A percentile compares a stretch with the other conserved stretches of the same genome.
These are phyloP conservation scores for Pinna nobilis DNA, from an alignment of 1,140 invertebrate species.

Conservation along the genomic window DNA sequence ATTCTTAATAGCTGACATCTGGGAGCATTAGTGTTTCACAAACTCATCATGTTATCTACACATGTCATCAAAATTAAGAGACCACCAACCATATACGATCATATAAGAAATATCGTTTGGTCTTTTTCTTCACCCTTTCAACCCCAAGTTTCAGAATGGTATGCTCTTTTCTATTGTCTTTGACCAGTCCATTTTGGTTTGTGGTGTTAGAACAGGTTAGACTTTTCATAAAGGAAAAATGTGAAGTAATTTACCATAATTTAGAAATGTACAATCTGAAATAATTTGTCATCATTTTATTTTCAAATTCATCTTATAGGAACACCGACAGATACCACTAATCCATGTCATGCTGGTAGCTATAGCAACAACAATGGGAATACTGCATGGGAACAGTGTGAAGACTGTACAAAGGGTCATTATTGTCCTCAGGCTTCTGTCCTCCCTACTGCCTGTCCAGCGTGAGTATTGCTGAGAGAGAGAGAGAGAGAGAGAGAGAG, in stretches of 20 bases:
- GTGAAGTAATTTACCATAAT: no score
- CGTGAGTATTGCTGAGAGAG: constrained; percentile 48
- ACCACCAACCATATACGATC: no score
- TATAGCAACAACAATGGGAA: constrained; percentile 61
- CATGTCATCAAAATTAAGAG: no score
- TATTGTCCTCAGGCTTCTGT: constrained; percentile 61
- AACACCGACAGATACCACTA: constrained; percentile 52
- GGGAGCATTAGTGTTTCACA: no score
- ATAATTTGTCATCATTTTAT: background rate
- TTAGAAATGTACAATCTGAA: no score
- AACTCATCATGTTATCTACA: no score
- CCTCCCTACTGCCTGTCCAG: constrained; percentile 55
- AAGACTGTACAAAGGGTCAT: constrained; percentile 62
- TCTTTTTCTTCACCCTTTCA: no score
- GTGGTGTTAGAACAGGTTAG: no score
- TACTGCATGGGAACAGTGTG: constrained; percentile 69
- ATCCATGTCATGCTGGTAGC: constrained; percentile 70
- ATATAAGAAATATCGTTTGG: no score
- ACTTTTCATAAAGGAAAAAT: no score
- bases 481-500: background rate
- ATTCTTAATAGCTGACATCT: no score
- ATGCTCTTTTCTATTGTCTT: background rate
- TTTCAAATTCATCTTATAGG: constrained; percentile 44
- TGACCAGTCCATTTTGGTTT: background rate
- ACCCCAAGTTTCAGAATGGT: no score